Base-by-base conservation (phyloP, 2,113 vertebrate species). In the Oxygymnocypris stewartii region DNA sequence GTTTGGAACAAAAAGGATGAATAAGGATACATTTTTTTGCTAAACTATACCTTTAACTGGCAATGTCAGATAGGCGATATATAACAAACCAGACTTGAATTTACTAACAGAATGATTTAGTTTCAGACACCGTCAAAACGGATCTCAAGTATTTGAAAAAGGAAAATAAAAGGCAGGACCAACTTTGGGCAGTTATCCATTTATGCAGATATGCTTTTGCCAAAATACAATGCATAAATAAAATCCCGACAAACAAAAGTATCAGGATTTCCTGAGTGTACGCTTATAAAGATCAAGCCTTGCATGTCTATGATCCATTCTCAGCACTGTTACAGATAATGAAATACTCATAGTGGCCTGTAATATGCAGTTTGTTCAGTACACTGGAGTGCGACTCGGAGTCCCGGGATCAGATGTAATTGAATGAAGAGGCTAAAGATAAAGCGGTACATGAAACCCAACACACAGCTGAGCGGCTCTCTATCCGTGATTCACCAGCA, bases 401-500 rank as follows among this genome's bases (percentile, higher is more conserved):
- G 82, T 63, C 59, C 25, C 35, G 44, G 82, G 54, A 87, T 82
- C 20, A 73, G 75, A 87, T 79, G 78, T 81, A 31, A 83, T 67
- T 91, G 90, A 89, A 87, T 85, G 88, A 31, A 78, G 76, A 49
- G 42, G 61, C 89, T 73, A 88, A 90, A 67, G 87, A 88, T 65
- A 91, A 92, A 89, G 88, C 61, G 40, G 35, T 25, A 31, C 31
- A 3, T 86, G 35, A 86, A 69, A 79, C 76, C 63, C 59, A 11
- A 69, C 76, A 71, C 77, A 73, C 76, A 42, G 65, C 57, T 57
- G 47, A 69, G 35, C 10, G 37, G 18, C 44, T 92, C 90, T 90
- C 94, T 92, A 94, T 90, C 94, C 92, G 0, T 90, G 94, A 90
- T 94, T 95, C 86, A 94, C 92, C 90, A 93, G 82, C 91, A 94